Conservation (phyloP, 64 coral and sea anemone species). For the Actinia equina region DNA sequence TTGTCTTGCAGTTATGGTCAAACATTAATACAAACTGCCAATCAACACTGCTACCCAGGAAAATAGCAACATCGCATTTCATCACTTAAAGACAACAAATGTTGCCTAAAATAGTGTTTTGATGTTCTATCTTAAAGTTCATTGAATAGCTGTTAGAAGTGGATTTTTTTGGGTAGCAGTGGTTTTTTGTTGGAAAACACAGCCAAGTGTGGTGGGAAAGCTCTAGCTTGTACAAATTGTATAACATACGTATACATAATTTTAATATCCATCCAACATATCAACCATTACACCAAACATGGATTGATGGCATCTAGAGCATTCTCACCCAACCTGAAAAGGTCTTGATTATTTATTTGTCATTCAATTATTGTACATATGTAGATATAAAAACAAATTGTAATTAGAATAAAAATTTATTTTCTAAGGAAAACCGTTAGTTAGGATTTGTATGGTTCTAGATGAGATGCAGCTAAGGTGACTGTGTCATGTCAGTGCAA, state of each 20-base stretch:
- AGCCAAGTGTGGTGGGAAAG: background rate
- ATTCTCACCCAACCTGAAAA: background rate
- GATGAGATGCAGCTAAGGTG: background rate
- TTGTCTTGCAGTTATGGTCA: background rate
- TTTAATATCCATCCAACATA: background rate
- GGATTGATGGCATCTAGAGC: background rate
- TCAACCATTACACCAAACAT: background rate
- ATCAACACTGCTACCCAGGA: background rate
- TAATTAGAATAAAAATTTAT: constrained; percentile 83
- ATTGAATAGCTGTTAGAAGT: too few species aligned
- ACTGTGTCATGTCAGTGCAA: background rate
- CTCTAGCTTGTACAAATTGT: background rate
- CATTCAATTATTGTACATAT: constrained; percentile 78
- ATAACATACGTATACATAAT: background rate
- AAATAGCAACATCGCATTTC: background rate
- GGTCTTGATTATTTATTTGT: constrained; percentile 92
- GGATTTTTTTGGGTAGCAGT: background rate
- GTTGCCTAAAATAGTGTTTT: too few species aligned
- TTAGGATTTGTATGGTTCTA: background rate
- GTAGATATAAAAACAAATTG: constrained; percentile 82
- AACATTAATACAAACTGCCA: background rate
- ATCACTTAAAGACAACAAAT: too few species aligned
- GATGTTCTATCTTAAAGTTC: too few species aligned
- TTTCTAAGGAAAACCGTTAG: constrained; percentile 52
- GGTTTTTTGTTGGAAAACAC: background rate